Evolutionary conservation across 2,113 vertebrate species (phyloP), one percentile per base, ranked within the genome.

Genomic region (Uria lomvia): DNA sequence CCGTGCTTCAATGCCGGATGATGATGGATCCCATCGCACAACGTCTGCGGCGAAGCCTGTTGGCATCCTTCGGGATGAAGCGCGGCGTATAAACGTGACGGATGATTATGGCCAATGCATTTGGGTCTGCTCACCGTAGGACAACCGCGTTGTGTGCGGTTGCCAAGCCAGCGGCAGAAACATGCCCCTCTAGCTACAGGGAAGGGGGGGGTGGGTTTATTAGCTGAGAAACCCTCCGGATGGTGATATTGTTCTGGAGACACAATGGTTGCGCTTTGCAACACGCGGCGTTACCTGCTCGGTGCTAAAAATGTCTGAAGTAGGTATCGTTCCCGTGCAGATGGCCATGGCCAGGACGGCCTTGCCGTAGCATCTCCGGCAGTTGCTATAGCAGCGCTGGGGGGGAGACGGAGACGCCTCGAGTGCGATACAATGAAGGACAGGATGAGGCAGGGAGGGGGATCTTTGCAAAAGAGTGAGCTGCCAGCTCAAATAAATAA

Each of bases 321-420:
- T 19, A 27, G 79, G 70, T n/a, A 9, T 6, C 5, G 8, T 42
- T 29, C 34, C n/a, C 0, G 3, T 8, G 63, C 47, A 59, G 38
- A 42, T 18, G 53, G 63, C 79, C 70, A 59, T 75, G 77, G 77
- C 77, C 50, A 22, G 56, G 72, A 4, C 0, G 15, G 76, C 74
- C 79, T 62, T 19, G 34, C 75, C 9, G 62, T 18, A 80, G 73
- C 87, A 84, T 75, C 94, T 50, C 78, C 56, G 15, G 70, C 65
- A 67, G 92, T 94, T 88, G 90, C 95, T 88, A 94, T 94, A 84
- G 95, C 95, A 94, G 90, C 87, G 8, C 53, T 40, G 2, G 65
- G 90, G 58, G 72, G 20, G 32, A 75, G 63, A 5, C 29, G 9
- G 73, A 50, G 90, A 63, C 34, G 92, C 82, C 82, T 74, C 30